A percentile compares a stretch with the other conserved stretches of the same genome.
Conservation (phyloP, 2,113 vertebrate species). For the Rhipidura dahli region DNA sequence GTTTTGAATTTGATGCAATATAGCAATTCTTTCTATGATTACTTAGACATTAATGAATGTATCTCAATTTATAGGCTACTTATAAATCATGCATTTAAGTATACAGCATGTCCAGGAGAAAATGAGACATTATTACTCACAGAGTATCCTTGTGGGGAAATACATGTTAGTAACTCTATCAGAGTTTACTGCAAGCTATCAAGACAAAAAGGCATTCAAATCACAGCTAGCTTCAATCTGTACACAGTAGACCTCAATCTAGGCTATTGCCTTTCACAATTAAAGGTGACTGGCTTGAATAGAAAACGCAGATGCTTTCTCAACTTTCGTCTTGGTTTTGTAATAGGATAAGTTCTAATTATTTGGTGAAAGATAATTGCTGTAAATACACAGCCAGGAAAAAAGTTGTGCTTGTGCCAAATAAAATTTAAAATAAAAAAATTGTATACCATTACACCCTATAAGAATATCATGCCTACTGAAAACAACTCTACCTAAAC, state of each 20-base stretch:
- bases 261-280: not conserved
- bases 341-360: not conserved
- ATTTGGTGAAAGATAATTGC: not conserved
- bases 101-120: not conserved
- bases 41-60: not conserved
- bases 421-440: not conserved
- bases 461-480: accelerated
- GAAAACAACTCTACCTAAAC: not conserved
- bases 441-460: not conserved
- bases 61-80: not conserved
- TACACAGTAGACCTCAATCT: not conserved
- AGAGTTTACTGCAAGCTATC: not conserved
- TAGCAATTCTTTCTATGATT: not conserved
- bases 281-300: not conserved
- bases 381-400: not conserved
- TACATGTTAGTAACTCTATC: not conserved
- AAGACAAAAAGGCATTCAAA: not conserved
- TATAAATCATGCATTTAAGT: not conserved
- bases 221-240: not conserved
- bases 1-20: not conserved
- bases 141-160: not conserved
- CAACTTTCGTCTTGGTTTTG: not conserved
- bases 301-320: not conserved
- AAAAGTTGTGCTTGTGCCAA: not conserved
- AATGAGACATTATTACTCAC: not conserved